phyloP scores from a whole-genome alignment of 2,113 vertebrate species.

The Oceanites oceanicus region DNA sequence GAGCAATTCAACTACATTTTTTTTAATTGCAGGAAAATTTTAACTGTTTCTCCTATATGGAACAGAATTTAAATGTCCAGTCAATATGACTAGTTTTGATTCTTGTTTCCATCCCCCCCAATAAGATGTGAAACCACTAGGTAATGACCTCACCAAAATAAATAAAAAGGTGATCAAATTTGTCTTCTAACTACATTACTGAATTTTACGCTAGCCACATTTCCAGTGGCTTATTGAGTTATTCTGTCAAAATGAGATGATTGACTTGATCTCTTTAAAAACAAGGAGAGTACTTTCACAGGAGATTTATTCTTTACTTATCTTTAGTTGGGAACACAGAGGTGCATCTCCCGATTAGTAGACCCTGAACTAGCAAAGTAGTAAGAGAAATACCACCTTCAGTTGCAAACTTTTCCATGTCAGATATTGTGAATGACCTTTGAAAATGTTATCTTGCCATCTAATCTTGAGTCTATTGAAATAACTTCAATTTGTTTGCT shows the following conservation, averaged over 20 bases:
- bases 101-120: not conserved
- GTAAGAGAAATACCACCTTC: not conserved
- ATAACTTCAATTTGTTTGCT: not conserved
- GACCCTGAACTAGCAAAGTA: not conserved
- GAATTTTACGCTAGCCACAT: not conserved
- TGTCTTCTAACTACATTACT: not conserved
- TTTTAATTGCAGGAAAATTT: not conserved
- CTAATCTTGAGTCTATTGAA: conserved; percentile 27
- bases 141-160: not conserved
- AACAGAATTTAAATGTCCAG: not conserved
- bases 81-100: not conserved
- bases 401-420: not conserved
- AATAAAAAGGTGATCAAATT: not conserved
- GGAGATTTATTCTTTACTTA: not conserved
- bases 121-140: not conserved
- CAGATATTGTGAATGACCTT: conserved; percentile 11
- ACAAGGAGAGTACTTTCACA: not conserved
- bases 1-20: not conserved
- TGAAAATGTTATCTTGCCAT: conserved; percentile 45
- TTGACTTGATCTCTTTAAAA: not conserved
- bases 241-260: not conserved
- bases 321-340: not conserved
- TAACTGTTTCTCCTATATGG: not conserved
- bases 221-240: not conserved
- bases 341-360: not conserved